Conservation (phyloP, 2,113 vertebrate species). For the Columba janthina region DNA sequence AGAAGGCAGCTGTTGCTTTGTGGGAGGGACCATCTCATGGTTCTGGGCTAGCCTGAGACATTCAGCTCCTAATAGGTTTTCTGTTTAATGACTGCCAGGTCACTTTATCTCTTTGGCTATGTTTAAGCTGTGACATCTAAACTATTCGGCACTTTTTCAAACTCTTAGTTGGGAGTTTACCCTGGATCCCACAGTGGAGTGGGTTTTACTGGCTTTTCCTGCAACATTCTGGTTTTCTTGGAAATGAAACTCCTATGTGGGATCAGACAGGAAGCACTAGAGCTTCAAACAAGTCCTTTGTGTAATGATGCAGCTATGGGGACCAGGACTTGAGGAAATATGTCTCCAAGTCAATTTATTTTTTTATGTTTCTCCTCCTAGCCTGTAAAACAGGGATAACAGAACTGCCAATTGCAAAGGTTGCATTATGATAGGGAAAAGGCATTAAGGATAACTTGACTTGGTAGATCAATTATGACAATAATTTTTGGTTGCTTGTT, state of each 20-base stretch:
- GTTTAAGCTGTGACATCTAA: neutral
- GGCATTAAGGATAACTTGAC: neutral
- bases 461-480: neutral
- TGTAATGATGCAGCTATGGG: neutral
- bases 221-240: neutral
- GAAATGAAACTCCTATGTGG: neutral
- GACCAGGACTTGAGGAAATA: neutral
- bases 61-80: neutral
- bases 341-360: neutral
- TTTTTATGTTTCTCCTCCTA: neutral
- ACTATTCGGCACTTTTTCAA: neutral
- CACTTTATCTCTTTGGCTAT: neutral
- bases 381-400: neutral
- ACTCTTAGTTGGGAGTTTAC: neutral
- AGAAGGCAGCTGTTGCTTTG: conserved; percentile 2
- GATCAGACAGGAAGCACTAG: neutral
- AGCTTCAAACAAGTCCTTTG: neutral
- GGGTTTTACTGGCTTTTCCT: neutral
- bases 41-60: neutral
- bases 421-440: neutral
- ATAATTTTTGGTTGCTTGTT: neutral
- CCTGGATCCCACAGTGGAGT: neutral
- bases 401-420: neutral
- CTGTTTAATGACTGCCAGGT: conserved; percentile 2
- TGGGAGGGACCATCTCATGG: neutral